These are phyloP conservation scores for Enteromius anoplus DNA, from an alignment of 2,797 vertebrate genomes.

Conservation along the genomic window DNA sequence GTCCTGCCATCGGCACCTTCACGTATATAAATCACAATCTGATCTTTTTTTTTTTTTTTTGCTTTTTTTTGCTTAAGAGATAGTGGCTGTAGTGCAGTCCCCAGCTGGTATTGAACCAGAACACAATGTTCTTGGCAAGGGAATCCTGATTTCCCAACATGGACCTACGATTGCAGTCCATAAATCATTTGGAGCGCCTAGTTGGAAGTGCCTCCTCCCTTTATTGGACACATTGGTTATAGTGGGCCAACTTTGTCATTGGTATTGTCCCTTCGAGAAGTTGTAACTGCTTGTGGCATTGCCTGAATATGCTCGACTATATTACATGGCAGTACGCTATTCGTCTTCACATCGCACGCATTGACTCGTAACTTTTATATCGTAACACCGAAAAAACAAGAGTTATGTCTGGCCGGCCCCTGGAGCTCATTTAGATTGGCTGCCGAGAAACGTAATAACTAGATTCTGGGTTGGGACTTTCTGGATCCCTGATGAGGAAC, in stretches of 20 bases:
- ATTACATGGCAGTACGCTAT: slow-evolving; percentile 4
- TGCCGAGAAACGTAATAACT: slow-evolving; percentile 49
- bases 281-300: slow-evolving; percentile 17
- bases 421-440: background rate
- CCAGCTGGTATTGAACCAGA: slow-evolving; percentile 58
- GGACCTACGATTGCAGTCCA: slow-evolving; percentile 49
- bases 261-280: slow-evolving; percentile 34
- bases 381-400: background rate
- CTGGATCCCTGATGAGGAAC: slow-evolving; percentile 44
- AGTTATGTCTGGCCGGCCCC: background rate
- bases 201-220: slow-evolving; percentile 45
- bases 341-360: slow-evolving; percentile 1
- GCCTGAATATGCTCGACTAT: slow-evolving; percentile 26
- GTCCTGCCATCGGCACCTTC: slow-evolving; percentile 62
- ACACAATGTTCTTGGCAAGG: slow-evolving; percentile 49
- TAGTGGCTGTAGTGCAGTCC: slow-evolving; percentile 45
- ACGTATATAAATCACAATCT: slow-evolving; percentile 61
- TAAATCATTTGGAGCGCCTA: slow-evolving; percentile 50
- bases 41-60: slow-evolving; percentile 40
- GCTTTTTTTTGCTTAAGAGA: slow-evolving; percentile 51
- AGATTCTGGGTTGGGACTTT: slow-evolving; percentile 53
- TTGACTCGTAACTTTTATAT: background rate
- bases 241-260: slow-evolving; percentile 39
- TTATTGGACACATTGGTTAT: slow-evolving; percentile 47
- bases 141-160: slow-evolving; percentile 51